phyloP scores from a whole-genome alignment of 2,888 invertebrate genomes.

The Cantharis nigra region DNA sequence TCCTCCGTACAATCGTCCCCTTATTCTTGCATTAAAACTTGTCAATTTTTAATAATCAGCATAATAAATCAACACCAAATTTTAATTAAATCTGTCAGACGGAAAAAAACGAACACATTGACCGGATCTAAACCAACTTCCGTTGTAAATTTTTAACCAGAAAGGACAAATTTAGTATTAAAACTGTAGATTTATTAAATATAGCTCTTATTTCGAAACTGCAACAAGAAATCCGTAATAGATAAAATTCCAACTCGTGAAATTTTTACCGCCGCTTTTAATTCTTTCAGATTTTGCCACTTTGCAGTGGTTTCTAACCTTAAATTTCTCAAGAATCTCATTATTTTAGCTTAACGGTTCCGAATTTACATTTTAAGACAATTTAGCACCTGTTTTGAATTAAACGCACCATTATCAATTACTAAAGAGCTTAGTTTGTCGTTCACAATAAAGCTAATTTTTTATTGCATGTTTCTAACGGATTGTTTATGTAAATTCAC shows the following conservation, averaged over 20 bases:
- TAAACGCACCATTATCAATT: neutral
- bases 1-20: conserved; percentile 16
- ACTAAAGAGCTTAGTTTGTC: neutral
- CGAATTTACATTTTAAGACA: neutral
- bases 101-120: neutral
- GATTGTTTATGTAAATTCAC: neutral
- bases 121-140: neutral
- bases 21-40: neutral
- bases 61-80: neutral
- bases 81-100: neutral
- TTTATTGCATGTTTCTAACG: neutral
- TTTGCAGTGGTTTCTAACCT: neutral
- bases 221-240: neutral
- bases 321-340: neutral
- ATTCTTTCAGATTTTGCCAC: neutral
- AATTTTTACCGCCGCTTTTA: neutral
- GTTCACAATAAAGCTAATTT: neutral
- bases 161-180: neutral
- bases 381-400: neutral
- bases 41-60: neutral
- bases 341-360: neutral
- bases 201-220: neutral
- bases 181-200: neutral
- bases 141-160: neutral
- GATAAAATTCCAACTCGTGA: neutral